phyloP scores from a whole-genome alignment of 35 echinoderm and acorn worm genomes.

The Hemicentrotus pulcherrimus region DNA sequence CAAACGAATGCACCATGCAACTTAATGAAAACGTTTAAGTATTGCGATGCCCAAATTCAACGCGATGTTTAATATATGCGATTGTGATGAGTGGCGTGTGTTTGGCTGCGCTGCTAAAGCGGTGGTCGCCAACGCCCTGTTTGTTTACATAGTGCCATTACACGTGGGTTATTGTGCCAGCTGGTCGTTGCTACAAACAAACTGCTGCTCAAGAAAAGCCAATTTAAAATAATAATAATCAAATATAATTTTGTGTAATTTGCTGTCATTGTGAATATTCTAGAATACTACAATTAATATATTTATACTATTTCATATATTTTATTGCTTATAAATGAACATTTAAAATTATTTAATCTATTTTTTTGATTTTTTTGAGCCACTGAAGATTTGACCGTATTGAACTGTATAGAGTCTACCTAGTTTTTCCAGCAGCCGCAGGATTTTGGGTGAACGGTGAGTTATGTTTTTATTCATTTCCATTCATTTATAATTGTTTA shows the following conservation, averaged over 20 bases:
- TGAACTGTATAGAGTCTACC: no score
- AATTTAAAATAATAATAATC: background rate
- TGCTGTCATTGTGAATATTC: background rate
- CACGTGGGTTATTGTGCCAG: slow-evolving; percentile 32
- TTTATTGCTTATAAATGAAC: background rate
- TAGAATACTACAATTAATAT: no score
- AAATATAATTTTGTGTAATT: background rate
- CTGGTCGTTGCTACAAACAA: slow-evolving; percentile 50
- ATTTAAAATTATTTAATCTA: background rate
- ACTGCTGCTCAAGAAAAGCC: background rate
- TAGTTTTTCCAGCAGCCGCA: no score
- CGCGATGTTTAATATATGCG: no score
- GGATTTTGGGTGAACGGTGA: no score
- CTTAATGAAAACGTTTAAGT: background rate
- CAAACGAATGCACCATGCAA: background rate
- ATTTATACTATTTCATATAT: no score
- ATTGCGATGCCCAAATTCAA: no score
- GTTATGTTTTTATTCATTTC: no score
- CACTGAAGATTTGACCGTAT: no score
- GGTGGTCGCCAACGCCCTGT: background rate
- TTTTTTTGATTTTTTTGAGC: background rate
- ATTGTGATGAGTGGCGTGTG: no score
- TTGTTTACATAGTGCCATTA: background rate
- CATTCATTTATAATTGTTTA: no score
- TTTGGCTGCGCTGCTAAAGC: background rate